Percentiles rank a stretch among this genome's conserved stretches.
Conservation (phyloP, 2,797 vertebrate species). For the Orientallactaga sibirica region DNA sequence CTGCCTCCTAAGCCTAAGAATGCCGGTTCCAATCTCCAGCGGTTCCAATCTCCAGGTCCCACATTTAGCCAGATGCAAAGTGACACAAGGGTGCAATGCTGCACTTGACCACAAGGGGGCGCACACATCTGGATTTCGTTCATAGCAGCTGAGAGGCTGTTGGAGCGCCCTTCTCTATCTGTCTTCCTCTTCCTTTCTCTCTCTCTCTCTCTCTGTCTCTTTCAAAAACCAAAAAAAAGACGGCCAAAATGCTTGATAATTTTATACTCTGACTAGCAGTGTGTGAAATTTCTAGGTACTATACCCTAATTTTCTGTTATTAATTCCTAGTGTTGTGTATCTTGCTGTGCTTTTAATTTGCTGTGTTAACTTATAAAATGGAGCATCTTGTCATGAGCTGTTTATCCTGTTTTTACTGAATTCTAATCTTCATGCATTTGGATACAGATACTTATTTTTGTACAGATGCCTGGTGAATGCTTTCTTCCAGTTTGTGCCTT, state of each 20-base stretch:
- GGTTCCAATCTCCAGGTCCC: too few species aligned
- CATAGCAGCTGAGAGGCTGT: too few species aligned
- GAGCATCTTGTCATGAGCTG: not conserved
- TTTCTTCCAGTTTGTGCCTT: not conserved
- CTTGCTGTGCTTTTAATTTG: not conserved
- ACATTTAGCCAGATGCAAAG: too few species aligned
- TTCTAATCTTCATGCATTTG: not conserved
- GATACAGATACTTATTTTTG: not conserved
- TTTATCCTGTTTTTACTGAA: not conserved
- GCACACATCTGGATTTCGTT: too few species aligned
- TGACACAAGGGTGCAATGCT: too few species aligned
- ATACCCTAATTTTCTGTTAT: too few species aligned
- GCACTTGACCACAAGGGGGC: too few species aligned
- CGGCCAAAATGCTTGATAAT: not conserved
- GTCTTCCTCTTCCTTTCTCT: too few species aligned
- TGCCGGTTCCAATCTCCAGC: too few species aligned
- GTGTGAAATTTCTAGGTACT: not conserved
- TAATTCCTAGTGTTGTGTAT: not conserved
- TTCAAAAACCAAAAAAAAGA: not conserved
- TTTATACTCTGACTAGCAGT: not conserved
- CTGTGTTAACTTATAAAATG: not conserved
- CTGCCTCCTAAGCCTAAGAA: too few species aligned
- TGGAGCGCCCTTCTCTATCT: too few species aligned
- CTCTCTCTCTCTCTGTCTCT: too few species aligned
- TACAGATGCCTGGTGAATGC: not conserved